These are phyloP conservation scores for Mormyrus lacerda DNA, from an alignment of 2,113 vertebrate species.

Conservation along the genomic window DNA sequence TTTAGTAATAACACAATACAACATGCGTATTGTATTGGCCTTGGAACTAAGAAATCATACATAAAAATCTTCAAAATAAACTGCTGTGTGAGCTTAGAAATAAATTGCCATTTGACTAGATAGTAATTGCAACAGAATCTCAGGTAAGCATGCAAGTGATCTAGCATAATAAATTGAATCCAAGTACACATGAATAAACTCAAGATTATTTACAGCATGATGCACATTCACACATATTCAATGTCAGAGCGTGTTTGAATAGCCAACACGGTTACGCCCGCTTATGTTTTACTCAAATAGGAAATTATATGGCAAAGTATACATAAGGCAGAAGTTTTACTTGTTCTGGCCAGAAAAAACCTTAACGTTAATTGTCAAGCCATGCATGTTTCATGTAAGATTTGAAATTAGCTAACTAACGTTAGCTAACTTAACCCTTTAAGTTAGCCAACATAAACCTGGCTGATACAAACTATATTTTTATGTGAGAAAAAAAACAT, in stretches of 20 bases:
- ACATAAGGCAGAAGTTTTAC: no score
- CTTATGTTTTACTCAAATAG: no score
- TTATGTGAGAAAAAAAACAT: no score
- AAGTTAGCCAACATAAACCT: no score
- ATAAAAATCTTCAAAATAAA: not conserved
- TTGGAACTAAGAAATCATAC: not conserved
- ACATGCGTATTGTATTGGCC: not conserved
- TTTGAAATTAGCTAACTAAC: no score
- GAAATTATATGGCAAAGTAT: no score
- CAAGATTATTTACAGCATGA: not conserved
- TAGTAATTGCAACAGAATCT: not conserved
- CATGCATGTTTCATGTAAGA: no score
- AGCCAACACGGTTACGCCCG: no score
- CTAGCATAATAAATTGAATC: not conserved
- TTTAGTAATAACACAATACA: not conserved
- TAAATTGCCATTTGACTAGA: not conserved
- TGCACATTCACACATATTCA: not conserved
- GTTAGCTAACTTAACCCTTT: no score
- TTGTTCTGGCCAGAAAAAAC: no score
- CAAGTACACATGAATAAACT: not conserved
- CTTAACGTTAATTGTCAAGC: no score
- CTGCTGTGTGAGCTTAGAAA: not conserved
- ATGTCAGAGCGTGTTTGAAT: not conserved
- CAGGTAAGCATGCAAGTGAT: not conserved
- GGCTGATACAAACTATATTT: no score